These are phyloP conservation scores for Plecturocebus donacophilus DNA, from an alignment of 2,113 vertebrate genomes.

Conservation along the genomic window DNA sequence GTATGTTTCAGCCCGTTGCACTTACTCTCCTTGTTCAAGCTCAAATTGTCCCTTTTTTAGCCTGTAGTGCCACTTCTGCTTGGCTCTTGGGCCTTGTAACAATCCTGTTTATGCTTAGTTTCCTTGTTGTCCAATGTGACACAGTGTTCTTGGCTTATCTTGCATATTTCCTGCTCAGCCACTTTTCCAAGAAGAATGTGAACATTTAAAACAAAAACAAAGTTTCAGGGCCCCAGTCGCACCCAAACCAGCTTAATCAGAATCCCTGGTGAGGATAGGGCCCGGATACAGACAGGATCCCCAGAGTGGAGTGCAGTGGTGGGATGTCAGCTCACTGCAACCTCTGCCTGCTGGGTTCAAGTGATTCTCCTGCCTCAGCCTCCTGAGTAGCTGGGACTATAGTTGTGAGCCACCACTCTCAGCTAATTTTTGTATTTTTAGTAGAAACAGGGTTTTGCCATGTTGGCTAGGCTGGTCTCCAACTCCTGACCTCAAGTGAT, in stretches of 20 bases:
- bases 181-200: neutral
- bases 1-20: neutral
- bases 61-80: neutral
- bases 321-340: too few relatives aligned
- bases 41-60: neutral
- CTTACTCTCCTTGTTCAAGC: neutral
- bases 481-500: too few relatives aligned
- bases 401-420: too few relatives aligned
- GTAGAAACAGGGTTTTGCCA: too few relatives aligned
- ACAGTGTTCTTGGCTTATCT: neutral
- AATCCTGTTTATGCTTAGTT: neutral
- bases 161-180: neutral
- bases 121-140: neutral
- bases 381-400: too few relatives aligned
- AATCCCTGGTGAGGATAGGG: neutral
- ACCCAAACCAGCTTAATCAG: neutral
- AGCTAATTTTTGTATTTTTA: too few relatives aligned
- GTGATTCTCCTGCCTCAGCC: too few relatives aligned
- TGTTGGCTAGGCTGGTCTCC: too few relatives aligned
- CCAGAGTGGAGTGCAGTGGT: too few relatives aligned
- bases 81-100: neutral
- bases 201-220: neutral
- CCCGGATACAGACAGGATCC: neutral
- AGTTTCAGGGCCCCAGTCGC: neutral
- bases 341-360: too few relatives aligned